These are phyloP conservation scores for Mycogona germanica DNA, from an alignment of 2,888 invertebrate species.

Conservation along the genomic window DNA sequence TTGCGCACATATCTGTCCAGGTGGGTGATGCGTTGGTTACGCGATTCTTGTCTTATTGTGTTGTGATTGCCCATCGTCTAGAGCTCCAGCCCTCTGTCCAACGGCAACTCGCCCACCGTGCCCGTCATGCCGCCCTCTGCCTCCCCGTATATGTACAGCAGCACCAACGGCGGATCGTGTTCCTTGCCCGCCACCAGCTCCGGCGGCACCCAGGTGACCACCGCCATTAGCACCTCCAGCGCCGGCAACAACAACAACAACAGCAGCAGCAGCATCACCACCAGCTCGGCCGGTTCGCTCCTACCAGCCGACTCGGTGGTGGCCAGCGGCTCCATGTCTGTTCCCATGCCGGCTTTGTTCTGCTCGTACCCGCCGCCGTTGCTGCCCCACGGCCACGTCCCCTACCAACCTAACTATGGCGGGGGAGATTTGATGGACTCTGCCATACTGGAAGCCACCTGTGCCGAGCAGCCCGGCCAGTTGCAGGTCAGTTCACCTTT, in stretches of 20 bases:
- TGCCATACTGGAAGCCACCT: constrained; percentile 17
- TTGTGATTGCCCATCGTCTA: not conserved
- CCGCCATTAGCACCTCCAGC: not conserved
- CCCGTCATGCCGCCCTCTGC: too few species aligned
- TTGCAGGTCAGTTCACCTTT: constrained; percentile 12
- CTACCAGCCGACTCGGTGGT: not conserved
- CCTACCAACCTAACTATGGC: constrained; percentile 5
- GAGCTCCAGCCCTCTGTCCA: constrained; percentile 8
- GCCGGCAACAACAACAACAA: constrained; percentile 7
- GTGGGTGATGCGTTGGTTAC: not conserved
- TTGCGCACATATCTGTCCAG: too few species aligned
- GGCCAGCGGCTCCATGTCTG: not conserved
- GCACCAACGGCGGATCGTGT: constrained; percentile 4
- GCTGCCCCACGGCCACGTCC: constrained; percentile 7
- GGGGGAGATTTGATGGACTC: constrained; percentile 15
- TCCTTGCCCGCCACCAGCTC: not conserved
- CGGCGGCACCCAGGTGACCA: not conserved
- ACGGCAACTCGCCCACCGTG: constrained; percentile 1
- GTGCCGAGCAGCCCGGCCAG: constrained; percentile 10
- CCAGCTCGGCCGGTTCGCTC: not conserved
- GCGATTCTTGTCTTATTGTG: not conserved
- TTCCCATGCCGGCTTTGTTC: constrained; percentile 3
- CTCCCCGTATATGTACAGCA: constrained; percentile 13
- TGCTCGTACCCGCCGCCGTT: constrained; percentile 10
- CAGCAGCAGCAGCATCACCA: not conserved